These are phyloP conservation scores for Poecilia latipinna DNA, from an alignment of 2,113 vertebrate genomes.

Conservation along the genomic window DNA sequence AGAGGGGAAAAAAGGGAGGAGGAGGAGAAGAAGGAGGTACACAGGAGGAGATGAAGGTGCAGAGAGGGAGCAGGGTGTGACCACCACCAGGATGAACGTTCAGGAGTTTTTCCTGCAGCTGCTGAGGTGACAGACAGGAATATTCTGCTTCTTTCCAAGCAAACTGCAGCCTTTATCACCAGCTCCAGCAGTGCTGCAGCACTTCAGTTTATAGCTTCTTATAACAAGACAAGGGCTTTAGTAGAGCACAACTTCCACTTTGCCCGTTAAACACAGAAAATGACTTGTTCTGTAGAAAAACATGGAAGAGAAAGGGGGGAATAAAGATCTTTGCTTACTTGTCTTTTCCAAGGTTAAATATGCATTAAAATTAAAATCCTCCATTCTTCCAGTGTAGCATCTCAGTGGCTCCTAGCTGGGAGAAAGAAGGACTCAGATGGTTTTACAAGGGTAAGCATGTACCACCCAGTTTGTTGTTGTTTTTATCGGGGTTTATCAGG, in stretches of 20 bases:
- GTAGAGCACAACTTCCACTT: not conserved
- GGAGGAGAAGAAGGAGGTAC: not conserved
- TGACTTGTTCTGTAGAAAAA: not conserved
- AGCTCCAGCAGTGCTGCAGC: too few relatives aligned
- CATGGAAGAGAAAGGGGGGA: not conserved
- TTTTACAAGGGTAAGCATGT: not conserved
- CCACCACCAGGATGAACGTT: conserved; percentile 38
- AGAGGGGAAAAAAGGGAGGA: not conserved
- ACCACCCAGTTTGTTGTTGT: not conserved
- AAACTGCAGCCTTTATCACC: not conserved
- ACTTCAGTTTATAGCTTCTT: not conserved
- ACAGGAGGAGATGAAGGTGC: not conserved
- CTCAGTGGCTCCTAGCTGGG: not conserved
- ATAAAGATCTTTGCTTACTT: too few relatives aligned
- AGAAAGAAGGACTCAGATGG: not conserved
- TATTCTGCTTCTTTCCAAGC: not conserved
- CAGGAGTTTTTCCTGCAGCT: conserved; percentile 46
- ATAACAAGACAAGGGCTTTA: too few relatives aligned
- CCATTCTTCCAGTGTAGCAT: not conserved
- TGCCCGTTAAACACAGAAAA: not conserved
- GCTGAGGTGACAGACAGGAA: not conserved
- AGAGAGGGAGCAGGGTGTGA: conserved; percentile 53
- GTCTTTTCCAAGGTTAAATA: not conserved
- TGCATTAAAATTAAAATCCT: not conserved
- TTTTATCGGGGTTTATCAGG: too few relatives aligned